Base-by-base conservation (phyloP, 2,113 vertebrate genomes). In the Psophia crepitans region DNA sequence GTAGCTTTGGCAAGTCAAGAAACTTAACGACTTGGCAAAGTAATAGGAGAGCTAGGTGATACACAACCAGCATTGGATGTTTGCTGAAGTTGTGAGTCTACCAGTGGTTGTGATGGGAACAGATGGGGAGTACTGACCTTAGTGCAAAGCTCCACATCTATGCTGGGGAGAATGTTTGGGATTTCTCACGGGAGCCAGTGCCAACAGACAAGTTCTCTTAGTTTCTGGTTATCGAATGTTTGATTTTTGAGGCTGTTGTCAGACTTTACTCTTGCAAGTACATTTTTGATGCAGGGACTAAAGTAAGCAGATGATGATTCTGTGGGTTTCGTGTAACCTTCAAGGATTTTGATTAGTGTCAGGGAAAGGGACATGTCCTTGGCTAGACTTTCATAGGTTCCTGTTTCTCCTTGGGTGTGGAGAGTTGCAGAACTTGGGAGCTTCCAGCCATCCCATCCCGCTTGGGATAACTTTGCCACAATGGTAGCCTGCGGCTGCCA, bases 381-480 rank as follows among this genome's bases (percentile, higher is more conserved):
- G 33, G 14, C 32, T 51, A 51, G 60, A 20, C 14, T 64, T 87
- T 11, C 4, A 2, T 17, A 14, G 21, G 37, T 71, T 87, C 30
- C 41, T 68, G 15, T 71, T 74, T 39, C 33, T 73, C 9, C 33
- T 54, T 2, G 8, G 17, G 11, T 64, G 9, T 68, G 49, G 18
- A 44, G 30, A 60, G 20, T n/a, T 77, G 5, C 27, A 73, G 35
- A 14, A 32, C 18, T 11, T 24, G 20, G 60, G 51, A 89, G 14
- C 41, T 87, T 91, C 68, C 44, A 57, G 73, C 30, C 1, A 0
- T 56, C 24, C 21, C 26, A 23, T 77, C 37, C 32, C 0, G 0
- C 21, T 24, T 61, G 30, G 23, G 22, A 27, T 79, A 33, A 35
- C 19, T 60, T 56, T 56, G 30, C 28, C 39, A 5, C 43, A 54